A percentile compares a stretch with the other conserved stretches of the same genome.
phyloP scores from a whole-genome alignment of 1,140 invertebrate genomes.

The Rhagoletis pomonella region DNA sequence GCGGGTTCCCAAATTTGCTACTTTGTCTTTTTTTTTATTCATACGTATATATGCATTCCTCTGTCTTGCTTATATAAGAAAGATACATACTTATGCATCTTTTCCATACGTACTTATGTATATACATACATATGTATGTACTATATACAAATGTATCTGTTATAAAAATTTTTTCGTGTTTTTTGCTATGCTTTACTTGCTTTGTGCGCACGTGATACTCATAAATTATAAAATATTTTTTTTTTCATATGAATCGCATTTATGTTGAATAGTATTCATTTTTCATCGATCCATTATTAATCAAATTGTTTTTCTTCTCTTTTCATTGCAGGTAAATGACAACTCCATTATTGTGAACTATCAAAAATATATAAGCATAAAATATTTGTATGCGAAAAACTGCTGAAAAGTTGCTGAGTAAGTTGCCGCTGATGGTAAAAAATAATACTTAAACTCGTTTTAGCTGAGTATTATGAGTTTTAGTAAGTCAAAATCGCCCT shows the following conservation, averaged over 20 bases:
- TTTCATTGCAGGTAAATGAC: constrained; percentile 45
- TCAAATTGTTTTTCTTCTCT: constrained; percentile 20
- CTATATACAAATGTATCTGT: no score
- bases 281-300: constrained; percentile 22
- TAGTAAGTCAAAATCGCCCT: no score
- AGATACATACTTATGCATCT: background rate
- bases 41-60: no score
- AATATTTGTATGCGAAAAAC: background rate
- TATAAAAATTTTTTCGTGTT: background rate
- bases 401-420: constrained; percentile 23
- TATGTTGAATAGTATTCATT: constrained; percentile 23
- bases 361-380: background rate
- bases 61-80: no score
- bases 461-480: no score
- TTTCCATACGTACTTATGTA: background rate
- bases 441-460: no score
- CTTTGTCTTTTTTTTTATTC: no score
- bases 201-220: constrained; percentile 17
- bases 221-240: constrained; percentile 44
- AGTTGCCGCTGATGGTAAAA: background rate
- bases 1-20: background rate
- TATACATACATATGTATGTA: background rate
- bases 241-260: constrained; percentile 14
- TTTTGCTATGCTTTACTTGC: background rate
- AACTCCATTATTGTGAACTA: background rate